Base-by-base conservation (phyloP, 2,888 invertebrate species). In the Polydesmus complanatus region DNA sequence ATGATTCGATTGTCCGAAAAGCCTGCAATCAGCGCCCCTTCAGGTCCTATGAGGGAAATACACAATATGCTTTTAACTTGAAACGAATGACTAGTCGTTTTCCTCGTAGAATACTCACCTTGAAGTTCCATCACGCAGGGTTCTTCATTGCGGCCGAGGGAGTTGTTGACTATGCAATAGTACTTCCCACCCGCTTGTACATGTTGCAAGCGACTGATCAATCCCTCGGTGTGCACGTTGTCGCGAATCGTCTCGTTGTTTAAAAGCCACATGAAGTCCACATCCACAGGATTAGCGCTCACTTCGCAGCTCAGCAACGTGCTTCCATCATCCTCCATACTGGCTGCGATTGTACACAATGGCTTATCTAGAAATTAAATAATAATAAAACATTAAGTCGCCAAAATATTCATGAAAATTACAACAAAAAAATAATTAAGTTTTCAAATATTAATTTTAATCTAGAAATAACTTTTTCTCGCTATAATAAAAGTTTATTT, bases 201-300 rank as follows among this genome's bases (percentile, higher is more conserved):
- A 64, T 85, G 75, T 27, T 79, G 76, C 64, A 91, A 79, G 73
- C 79, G 81, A 68, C 81, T 81, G 66, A 78, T 77, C 53, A 79
- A 73, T 1, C 77, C 78, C 59, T 78, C 75, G 61, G 77, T 77
- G 51, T 74, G 72, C 59, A 79, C 78, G 65, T 83, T 81, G 1
- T 81, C 80, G 73, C 88, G 87, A 73, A 91, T 89, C 70, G 85
- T 85, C 68, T 85, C 86, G 74, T 87, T 87, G 64, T 89, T 79
- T 68, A 82, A 83, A 22, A 61, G 64, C 92, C 92, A 93, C 37
- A 79, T 79, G 76, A 90, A 92, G 61, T 82, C 80, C 67, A 86
- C 85, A 67, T 83, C 80, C 54, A 78, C 75, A 0, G 92, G 92
- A 75, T 90, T 90, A 19, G 89, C 88, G 61, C 79, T 78, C 1